phyloP scores from a whole-genome alignment of 2,888 invertebrate genomes.

The Patella ulyssiponensis region DNA sequence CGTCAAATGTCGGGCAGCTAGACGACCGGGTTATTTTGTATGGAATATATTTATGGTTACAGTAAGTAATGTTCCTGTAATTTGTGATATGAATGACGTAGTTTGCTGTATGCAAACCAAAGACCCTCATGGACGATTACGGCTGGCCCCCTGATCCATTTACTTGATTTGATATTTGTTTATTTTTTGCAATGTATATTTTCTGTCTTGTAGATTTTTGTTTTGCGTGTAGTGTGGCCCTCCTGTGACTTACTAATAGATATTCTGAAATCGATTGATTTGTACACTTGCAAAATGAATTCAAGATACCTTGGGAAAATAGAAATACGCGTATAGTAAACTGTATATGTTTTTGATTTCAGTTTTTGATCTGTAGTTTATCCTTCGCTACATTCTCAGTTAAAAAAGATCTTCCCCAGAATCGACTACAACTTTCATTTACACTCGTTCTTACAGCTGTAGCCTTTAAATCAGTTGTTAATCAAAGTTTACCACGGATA shows the following conservation, averaged over 20 bases:
- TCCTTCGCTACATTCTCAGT: conserved; percentile 71
- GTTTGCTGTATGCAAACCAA: too few species aligned
- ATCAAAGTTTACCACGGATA: conserved; percentile 69
- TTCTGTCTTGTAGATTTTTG: too few species aligned
- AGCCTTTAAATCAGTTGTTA: conserved; percentile 71
- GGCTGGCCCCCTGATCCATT: too few species aligned
- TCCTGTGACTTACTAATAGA: too few species aligned
- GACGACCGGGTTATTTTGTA: conserved; percentile 70
- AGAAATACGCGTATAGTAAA: not conserved
- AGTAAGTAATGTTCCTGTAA: conserved; percentile 48
- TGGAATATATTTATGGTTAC: conserved; percentile 72
- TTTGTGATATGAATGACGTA: too few species aligned
- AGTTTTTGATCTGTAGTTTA: conserved; percentile 71
- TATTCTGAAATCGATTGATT: too few species aligned
- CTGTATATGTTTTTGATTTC: conserved; percentile 40
- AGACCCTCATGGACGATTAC: too few species aligned
- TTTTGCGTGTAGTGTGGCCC: too few species aligned
- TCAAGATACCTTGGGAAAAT: too few species aligned
- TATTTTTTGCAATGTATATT: too few species aligned
- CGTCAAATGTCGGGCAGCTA: conserved; percentile 69
- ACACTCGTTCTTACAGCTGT: conserved; percentile 71
- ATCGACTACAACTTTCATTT: conserved; percentile 70
- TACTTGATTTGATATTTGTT: too few species aligned
- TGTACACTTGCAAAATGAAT: too few species aligned
- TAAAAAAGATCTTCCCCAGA: conserved; percentile 63